Percentiles rank a stretch among this genome's conserved stretches.
phyloP scores from a whole-genome alignment of 2,797 vertebrate species.

The Graptemys geographica region DNA sequence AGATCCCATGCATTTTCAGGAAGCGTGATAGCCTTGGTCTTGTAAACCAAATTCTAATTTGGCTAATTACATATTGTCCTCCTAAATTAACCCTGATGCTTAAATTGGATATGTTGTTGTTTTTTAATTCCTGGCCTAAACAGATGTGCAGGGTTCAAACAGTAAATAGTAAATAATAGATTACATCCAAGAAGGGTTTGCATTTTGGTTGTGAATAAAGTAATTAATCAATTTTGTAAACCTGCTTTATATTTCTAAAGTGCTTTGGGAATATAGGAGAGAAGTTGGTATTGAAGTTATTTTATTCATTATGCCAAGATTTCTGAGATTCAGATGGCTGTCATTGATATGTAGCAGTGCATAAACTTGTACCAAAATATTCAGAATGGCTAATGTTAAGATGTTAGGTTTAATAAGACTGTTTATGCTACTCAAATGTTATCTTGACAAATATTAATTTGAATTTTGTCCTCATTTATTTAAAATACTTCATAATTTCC shows the following conservation, averaged over 20 bases:
- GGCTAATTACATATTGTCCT: background rate
- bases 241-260: accelerated
- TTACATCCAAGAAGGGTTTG: background rate
- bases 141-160: accelerated
- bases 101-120: accelerated
- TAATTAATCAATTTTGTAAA: accelerated
- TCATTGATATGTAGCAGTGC: background rate
- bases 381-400: accelerated
- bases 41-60: background rate
- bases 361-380: accelerated
- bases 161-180: accelerated
- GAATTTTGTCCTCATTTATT: background rate
- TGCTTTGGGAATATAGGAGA: background rate
- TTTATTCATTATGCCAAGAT: background rate
- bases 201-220: background rate
- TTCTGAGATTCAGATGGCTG: background rate
- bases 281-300: background rate
- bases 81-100: background rate
- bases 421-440: background rate
- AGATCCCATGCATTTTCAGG: background rate
- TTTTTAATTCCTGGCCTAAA: background rate
- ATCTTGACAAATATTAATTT: background rate
- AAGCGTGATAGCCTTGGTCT: background rate
- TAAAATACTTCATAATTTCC: background rate
- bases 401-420: background rate